phyloP scores from a whole-genome alignment of 2,888 invertebrate genomes.

The Galerucella pusilla region DNA sequence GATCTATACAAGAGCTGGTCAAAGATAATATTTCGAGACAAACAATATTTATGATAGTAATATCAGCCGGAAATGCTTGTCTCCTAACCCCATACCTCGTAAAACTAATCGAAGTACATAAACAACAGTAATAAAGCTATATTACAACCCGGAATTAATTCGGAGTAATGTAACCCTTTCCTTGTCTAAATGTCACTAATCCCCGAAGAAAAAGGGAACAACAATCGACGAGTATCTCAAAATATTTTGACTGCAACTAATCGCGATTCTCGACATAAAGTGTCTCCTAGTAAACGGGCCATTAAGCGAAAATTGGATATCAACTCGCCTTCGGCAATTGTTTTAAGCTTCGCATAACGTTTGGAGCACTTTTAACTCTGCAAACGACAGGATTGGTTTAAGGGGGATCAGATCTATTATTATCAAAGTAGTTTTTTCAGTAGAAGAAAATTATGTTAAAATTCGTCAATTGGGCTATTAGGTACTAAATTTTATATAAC shows the following conservation, averaged over 20 bases:
- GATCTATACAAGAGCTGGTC: not conserved
- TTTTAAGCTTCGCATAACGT: conserved; percentile 34
- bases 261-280: conserved; percentile 30
- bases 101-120: conserved; percentile 21
- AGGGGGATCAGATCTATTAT: not conserved
- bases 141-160: conserved; percentile 20
- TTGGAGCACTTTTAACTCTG: conserved; percentile 14
- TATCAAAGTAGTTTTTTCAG: no score
- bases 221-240: conserved; percentile 35
- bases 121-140: conserved; percentile 21
- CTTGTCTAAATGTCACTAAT: conserved; percentile 12
- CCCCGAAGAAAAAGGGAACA: conserved; percentile 31
- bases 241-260: conserved; percentile 36
- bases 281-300: conserved; percentile 38
- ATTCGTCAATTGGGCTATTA: no score
- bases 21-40: not conserved
- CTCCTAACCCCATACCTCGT: conserved; percentile 8
- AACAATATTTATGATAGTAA: not conserved
- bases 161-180: conserved; percentile 13
- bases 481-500: no score
- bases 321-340: conserved; percentile 36
- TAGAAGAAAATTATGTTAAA: no score
- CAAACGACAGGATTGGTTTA: conserved; percentile 25
- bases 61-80: not conserved
- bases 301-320: conserved; percentile 42